These are phyloP conservation scores for Campoletis raptor DNA, from an alignment of 2,888 invertebrate species.

Conservation along the genomic window DNA sequence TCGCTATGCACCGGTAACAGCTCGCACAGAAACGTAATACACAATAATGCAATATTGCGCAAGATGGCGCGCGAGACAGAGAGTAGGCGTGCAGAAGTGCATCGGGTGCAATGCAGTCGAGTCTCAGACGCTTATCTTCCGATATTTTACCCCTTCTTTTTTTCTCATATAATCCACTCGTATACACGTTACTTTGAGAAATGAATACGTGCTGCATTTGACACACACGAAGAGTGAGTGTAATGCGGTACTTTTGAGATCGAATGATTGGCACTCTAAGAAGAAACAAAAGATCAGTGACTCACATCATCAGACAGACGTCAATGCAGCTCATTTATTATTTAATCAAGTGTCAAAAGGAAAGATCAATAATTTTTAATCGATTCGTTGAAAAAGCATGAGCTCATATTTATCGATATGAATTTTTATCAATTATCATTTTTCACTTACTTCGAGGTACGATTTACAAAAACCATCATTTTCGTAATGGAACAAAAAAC, in stretches of 20 bases:
- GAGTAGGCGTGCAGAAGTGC: conserved; percentile 64
- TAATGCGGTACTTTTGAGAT: neutral
- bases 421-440: neutral
- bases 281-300: neutral
- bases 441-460: no score
- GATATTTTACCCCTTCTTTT: conserved; percentile 26
- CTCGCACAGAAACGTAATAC: conserved; percentile 28
- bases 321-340: conserved; percentile 15
- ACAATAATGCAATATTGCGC: conserved; percentile 63
- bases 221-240: conserved; percentile 18
- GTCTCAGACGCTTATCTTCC: conserved; percentile 51
- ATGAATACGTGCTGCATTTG: conserved; percentile 44
- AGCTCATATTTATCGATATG: neutral
- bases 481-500: neutral
- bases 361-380: conserved; percentile 11
- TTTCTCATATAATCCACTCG: neutral
- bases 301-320: neutral
- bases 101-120: conserved; percentile 45
- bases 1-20: conserved; percentile 23
- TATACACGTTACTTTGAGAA: conserved; percentile 33
- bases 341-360: conserved; percentile 7
- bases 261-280: conserved; percentile 12
- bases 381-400: neutral
- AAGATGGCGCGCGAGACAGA: conserved; percentile 59
- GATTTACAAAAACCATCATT: neutral